phyloP scores from a whole-genome alignment of 2,888 invertebrate genomes.

The Corbicula japonica region DNA sequence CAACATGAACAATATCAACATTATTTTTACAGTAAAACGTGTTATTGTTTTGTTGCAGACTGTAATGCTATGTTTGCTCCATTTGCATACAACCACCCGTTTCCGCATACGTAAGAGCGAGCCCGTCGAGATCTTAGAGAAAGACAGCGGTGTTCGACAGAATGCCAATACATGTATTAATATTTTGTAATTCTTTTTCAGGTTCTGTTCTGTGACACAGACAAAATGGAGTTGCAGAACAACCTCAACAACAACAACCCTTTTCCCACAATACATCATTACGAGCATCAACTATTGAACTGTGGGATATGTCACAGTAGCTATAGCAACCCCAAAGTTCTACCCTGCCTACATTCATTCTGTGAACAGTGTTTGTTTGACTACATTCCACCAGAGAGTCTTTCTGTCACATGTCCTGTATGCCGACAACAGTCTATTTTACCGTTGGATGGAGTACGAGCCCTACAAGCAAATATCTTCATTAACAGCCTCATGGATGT shows the following conservation, averaged over 20 bases:
- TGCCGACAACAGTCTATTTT: slow-evolving; percentile 88
- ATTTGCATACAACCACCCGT: too few species aligned
- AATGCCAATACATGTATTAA: too few species aligned
- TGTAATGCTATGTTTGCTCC: too few species aligned
- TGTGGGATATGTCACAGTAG: slow-evolving; percentile 86
- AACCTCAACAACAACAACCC: slow-evolving; percentile 62
- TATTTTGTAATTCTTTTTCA: too few species aligned
- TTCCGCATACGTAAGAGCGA: too few species aligned
- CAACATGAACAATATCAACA: too few species aligned
- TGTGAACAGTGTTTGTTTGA: slow-evolving; percentile 87
- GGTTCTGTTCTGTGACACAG: slow-evolving; percentile 68
- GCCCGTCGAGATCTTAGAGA: too few species aligned
- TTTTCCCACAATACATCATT: slow-evolving; percentile 72
- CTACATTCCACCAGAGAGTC: slow-evolving; percentile 87
- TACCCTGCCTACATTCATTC: slow-evolving; percentile 88
- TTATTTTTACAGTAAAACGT: too few species aligned
- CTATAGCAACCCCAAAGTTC: slow-evolving; percentile 86
- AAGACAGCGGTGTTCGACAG: too few species aligned
- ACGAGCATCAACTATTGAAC: slow-evolving; percentile 81
- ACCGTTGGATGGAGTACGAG: slow-evolving; percentile 87
- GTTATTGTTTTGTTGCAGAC: too few species aligned
- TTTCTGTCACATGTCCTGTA: slow-evolving; percentile 87
- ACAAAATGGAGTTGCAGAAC: slow-evolving; percentile 73
- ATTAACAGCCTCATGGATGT: slow-evolving; percentile 87
- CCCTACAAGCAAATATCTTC: slow-evolving; percentile 87